phyloP scores from a whole-genome alignment of 2,797 vertebrate genomes.

The Champsocephalus gunnari region DNA sequence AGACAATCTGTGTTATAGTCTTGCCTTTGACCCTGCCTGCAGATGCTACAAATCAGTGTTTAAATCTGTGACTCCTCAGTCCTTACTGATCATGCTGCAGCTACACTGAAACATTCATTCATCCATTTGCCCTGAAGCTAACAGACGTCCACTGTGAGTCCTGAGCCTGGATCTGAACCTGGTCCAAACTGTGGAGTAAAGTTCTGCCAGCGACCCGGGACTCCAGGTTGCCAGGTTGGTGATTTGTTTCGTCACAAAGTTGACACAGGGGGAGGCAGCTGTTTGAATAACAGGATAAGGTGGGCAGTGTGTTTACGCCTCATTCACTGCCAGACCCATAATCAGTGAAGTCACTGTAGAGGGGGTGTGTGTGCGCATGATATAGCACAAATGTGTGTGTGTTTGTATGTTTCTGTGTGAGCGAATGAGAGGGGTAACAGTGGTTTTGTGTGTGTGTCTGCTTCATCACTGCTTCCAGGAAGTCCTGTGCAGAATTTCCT shows the following conservation, averaged over 20 bases:
- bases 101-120: constrained; percentile 9
- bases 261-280: constrained; percentile 64
- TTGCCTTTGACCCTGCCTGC: not conserved
- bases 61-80: constrained; percentile 27
- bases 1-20: not conserved
- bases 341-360: constrained; percentile 51
- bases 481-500: constrained; percentile 85
- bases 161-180: constrained; percentile 6
- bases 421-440: constrained; percentile 47
- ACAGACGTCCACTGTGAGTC: constrained; percentile 23
- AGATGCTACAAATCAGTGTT: not conserved
- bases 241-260: constrained; percentile 49
- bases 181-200: constrained; percentile 2
- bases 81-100: constrained; percentile 7
- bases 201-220: constrained; percentile 15
- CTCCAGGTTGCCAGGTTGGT: constrained; percentile 44
- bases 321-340: constrained; percentile 46
- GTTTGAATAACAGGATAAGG: constrained; percentile 79
- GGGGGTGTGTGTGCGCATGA: constrained; percentile 5
- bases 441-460: constrained; percentile 1
- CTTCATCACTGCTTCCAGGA: constrained; percentile 82
- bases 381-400: constrained; percentile 7
- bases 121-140: not conserved
- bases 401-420: constrained; percentile 16
- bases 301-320: constrained; percentile 61